Evolutionary conservation across 2,888 invertebrate species (phyloP).

Genomic region (Hydroisotoma schaefferi): DNA sequence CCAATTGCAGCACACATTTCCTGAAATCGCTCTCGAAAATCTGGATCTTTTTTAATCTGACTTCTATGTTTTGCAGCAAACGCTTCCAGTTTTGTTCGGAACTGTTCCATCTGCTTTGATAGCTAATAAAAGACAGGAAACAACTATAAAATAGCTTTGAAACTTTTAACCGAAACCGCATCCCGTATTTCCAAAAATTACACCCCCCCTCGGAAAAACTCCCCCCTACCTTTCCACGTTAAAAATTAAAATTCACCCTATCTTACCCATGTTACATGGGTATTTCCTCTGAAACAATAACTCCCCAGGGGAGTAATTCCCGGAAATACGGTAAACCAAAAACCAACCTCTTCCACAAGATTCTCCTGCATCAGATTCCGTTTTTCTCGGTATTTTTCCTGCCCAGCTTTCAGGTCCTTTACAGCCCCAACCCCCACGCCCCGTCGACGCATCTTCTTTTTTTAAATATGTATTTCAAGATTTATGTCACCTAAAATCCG

Average conservation of each 20-base stretch:
- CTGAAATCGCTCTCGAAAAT: conserved; percentile 93
- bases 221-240: too few relatives aligned
- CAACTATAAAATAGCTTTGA: background rate
- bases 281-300: too few relatives aligned
- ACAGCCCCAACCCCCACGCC: conserved; percentile 83
- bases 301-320: too few relatives aligned
- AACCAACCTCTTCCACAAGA: conserved; percentile 65
- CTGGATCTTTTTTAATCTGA: conserved; percentile 90
- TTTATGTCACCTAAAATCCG: too few relatives aligned
- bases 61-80: conserved; percentile 92
- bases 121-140: conserved; percentile 59
- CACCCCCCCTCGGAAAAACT: background rate
- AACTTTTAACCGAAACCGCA: too few relatives aligned
- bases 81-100: conserved; percentile 85
- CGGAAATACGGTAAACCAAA: too few relatives aligned
- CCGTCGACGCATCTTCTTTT: conserved; percentile 56
- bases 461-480: too few relatives aligned
- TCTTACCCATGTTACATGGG: too few relatives aligned
- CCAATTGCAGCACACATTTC: conserved; percentile 99
- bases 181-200: too few relatives aligned
- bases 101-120: conserved; percentile 89
- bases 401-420: conserved; percentile 78
- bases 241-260: too few relatives aligned
- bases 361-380: conserved; percentile 87
- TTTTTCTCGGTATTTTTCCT: conserved; percentile 87